Base-by-base conservation (phyloP, 2,113 vertebrate species). In the Anguilla rostrata region DNA sequence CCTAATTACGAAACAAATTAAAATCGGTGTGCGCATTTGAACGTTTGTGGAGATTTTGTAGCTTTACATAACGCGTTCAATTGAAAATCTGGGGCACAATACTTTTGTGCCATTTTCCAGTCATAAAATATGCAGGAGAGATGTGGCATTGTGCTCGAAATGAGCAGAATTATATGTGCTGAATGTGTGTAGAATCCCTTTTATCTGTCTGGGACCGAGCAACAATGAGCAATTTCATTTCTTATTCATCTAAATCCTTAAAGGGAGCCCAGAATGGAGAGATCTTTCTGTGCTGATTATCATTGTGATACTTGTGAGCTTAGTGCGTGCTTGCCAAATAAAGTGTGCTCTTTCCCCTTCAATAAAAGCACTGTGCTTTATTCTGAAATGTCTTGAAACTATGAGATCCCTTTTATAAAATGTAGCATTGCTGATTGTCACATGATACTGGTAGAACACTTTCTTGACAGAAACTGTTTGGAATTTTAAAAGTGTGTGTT, bases 91-190 rank as follows among this genome's bases (percentile, higher is more conserved):
- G 40, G 81, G 41, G 40, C 81, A 82, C 14, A 29, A 53, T 83
- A 46, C 29, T 83, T 34, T 83, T 57, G 18, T 40, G 71, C 22
- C 15, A 39, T 83, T 83, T 34, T 83, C 16, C 16, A 20, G n/a
- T 83, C 53, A 83, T 83, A 60, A 83, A 83, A 83, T 56, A 83
- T 60, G 49, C 49, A 83, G 1, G 53, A 83, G 53, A 0, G 39
- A 16, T 15, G 49, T 41, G 39, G 81, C 43, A 43, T 49, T 82
- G 41, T 49, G 40, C 81, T 82, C 22, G 22, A 82, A 82, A 82
- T 29, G 39, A 12, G n/a, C n/a, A 18, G n/a, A 22, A 83, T 83
- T 63, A 34, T 34, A 56, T 83, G 46, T 56, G n/a, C 29, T 63
- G 53, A 83, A 83, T 83, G 63, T 83, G 2, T 39, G 57, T 83